Percentiles rank a stretch among this genome's conserved stretches.
These are phyloP conservation scores for Plestiodon gilberti DNA, from an alignment of 2,113 vertebrate species.

Conservation along the genomic window DNA sequence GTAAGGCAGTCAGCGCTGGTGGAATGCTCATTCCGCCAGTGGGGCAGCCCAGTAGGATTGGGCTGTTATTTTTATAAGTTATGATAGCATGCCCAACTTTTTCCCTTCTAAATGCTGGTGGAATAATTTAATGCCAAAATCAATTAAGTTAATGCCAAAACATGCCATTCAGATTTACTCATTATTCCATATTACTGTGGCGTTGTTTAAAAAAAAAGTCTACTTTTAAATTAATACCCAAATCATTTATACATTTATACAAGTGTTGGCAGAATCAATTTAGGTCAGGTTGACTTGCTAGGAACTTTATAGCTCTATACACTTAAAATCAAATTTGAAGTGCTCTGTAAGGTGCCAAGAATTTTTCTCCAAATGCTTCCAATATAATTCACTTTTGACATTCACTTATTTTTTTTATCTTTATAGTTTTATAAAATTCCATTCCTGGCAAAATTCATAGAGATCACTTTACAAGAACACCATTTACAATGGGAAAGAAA, in stretches of 20 bases:
- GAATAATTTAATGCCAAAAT: constrained; percentile 1
- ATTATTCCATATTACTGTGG: background rate
- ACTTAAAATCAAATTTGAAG: constrained; percentile 67
- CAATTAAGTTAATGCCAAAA: constrained; percentile 5
- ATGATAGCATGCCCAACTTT: constrained; percentile 7
- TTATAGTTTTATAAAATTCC: constrained; percentile 46
- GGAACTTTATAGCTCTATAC: constrained; percentile 45
- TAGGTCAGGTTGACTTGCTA: constrained; percentile 47
- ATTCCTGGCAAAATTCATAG: constrained; percentile 9
- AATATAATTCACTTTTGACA: constrained; percentile 47
- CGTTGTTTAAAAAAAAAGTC: background rate
- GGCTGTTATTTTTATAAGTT: constrained; percentile 21
- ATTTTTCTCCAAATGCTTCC: constrained; percentile 47
- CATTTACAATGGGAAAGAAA: constrained; percentile 36
- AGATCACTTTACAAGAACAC: constrained; percentile 15
- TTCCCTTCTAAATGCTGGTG: background rate
- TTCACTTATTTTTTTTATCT: constrained; percentile 51
- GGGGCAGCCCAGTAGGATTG: too few relatives aligned
- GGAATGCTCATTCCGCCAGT: too few relatives aligned
- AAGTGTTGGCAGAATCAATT: constrained; percentile 35
- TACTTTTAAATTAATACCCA: constrained; percentile 28
- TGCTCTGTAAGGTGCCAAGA: constrained; percentile 33
- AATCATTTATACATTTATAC: constrained; percentile 33
- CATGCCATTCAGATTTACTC: background rate
- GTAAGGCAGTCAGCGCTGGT: too few relatives aligned